Evolutionary conservation across 2,888 invertebrate genomes (phyloP).

Genomic region (Pyralis farinalis): DNA sequence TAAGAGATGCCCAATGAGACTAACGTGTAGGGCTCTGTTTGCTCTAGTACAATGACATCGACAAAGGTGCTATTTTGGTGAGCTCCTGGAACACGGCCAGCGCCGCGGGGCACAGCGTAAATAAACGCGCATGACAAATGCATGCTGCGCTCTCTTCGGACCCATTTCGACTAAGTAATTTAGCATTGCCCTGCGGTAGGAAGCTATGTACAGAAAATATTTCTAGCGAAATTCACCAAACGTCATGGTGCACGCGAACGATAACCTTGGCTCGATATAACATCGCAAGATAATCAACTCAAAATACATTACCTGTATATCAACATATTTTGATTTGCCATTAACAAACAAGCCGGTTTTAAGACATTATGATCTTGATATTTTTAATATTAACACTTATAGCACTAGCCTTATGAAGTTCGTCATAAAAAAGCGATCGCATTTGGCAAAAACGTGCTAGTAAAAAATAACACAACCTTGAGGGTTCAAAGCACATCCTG

Average conservation of each 20-base stretch:
- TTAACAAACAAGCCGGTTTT: background rate
- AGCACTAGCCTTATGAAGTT: conserved; percentile 1
- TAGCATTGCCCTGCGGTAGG: conserved; percentile 46
- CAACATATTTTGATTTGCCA: no score
- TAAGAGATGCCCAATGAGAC: conserved; percentile 18
- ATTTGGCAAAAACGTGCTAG: conserved; percentile 26
- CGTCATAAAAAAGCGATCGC: conserved; percentile 4
- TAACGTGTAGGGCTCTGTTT: conserved; percentile 46
- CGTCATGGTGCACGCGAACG: no score
- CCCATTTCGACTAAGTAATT: conserved; percentile 54
- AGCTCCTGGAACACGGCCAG: conserved; percentile 67
- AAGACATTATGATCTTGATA: conserved; percentile 1
- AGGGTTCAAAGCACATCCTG: conserved; percentile 75
- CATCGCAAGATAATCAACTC: no score
- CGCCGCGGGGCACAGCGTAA: conserved; percentile 59
- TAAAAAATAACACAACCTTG: conserved; percentile 69
- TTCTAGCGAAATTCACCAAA: no score
- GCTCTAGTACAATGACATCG: conserved; percentile 76
- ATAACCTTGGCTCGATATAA: no score
- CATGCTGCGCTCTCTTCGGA: conserved; percentile 46
- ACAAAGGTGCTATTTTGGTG: conserved; percentile 72
- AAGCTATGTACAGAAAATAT: conserved; percentile 13
- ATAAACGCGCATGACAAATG: conserved; percentile 67
- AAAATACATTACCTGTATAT: no score
- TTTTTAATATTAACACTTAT: conserved; percentile 2